A percentile compares a stretch with the other conserved stretches of the same genome.
phyloP scores from a whole-genome alignment of 2,888 invertebrate genomes.

The Ernsta delagoae region DNA sequence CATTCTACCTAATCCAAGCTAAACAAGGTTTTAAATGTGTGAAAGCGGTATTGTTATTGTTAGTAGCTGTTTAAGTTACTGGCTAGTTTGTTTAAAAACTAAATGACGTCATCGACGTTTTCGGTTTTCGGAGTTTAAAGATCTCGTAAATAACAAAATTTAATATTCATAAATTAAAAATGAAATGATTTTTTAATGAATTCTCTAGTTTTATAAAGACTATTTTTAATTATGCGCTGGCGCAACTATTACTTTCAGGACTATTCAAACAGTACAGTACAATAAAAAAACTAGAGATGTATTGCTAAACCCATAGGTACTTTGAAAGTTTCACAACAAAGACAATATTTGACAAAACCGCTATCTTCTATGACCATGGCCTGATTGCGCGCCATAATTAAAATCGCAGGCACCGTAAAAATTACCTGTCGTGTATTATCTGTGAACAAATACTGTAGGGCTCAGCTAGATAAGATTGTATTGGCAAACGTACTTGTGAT shows the following conservation, averaged over 20 bases:
- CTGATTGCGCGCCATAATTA: slow-evolving; percentile 49
- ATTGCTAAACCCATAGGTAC: not conserved
- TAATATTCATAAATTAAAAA: too few species aligned
- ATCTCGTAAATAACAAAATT: too few species aligned
- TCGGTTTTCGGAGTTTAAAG: too few species aligned
- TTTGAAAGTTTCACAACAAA: slow-evolving; percentile 7
- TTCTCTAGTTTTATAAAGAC: too few species aligned
- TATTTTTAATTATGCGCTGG: too few species aligned
- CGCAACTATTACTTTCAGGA: too few species aligned
- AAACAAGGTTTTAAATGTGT: not conserved
- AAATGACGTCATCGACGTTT: too few species aligned
- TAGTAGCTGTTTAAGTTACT: too few species aligned
- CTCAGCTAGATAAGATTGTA: slow-evolving; percentile 63
- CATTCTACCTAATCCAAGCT: not conserved
- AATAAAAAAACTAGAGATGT: not conserved
- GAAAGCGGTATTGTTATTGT: not conserved
- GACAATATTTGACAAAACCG: slow-evolving; percentile 39
- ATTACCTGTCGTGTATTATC: slow-evolving; percentile 69
- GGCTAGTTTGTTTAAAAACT: too few species aligned
- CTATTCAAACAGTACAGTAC: not conserved
- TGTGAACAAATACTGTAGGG: slow-evolving; percentile 71
- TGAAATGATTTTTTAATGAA: too few species aligned
- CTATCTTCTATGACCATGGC: slow-evolving; percentile 65
- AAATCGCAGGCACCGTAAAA: slow-evolving; percentile 60
- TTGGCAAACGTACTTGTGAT: slow-evolving; percentile 62